Base-by-base conservation (phyloP, 2,888 invertebrate species). In the Bombylius major region DNA sequence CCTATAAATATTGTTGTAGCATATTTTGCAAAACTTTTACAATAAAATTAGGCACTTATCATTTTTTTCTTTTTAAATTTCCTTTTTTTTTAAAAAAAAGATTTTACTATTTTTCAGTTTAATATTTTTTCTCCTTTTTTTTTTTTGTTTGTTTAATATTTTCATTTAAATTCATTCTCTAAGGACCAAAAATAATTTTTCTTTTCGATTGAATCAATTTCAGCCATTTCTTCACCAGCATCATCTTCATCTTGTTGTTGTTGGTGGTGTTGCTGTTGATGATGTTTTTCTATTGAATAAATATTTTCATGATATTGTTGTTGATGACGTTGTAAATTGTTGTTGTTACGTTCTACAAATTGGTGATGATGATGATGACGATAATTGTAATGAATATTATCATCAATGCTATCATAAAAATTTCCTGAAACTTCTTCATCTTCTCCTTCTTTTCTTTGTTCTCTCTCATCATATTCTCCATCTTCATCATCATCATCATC, bases 161-260 rank as follows among this genome's bases (percentile, higher is more conserved):
- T 13, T 53, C 33, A 48, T 44, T 57, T 53, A 44, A 47, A 48
- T 23, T 54, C 57, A 54, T 54, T 60, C 14, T 63, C 62, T 23
- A 62, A 53, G 12, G 63, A 63, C 62, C 62, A 63, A 54, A 53
- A 55, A 45, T 58, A 51, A 53, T 57, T 58, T 44, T 45, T 55
- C 33, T 55, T 54, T 54, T 61, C 59, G 50, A 57, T 59, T n/a
- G 60, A 61, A 53, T 59, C 57, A 50, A 59, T 53, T 54, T 63
- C 61, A 12, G 62, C 63, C 62, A 64, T 61, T 45, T 55, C 59
- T 56, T 64, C 64, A 39, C 63, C 62, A 39, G 58, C 63, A 39
- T 58, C 58, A 44, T 47, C 14, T 31, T 50, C 42, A 42, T 51
- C 13, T 52, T 48, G 31, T 33, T 51, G 31, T 44, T 36, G 8